phyloP scores from a whole-genome alignment of 1,140 invertebrate species.

The Wasmannia auropunctata region DNA sequence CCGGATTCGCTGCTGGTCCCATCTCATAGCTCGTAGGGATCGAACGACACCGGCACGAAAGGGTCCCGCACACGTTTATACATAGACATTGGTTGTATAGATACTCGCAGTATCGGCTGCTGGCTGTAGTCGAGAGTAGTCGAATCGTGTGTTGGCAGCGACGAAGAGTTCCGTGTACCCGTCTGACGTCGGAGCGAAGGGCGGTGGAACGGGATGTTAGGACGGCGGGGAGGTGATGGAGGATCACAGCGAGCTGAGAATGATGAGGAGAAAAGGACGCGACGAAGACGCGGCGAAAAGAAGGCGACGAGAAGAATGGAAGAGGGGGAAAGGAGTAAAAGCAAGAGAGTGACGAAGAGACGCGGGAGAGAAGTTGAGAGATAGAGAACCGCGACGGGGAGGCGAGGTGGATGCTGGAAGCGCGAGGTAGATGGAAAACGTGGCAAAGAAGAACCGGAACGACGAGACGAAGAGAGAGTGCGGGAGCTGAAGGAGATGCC shows the following conservation, averaged over 20 bases:
- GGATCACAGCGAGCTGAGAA: constrained; percentile 55
- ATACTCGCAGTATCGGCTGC: constrained; percentile 4
- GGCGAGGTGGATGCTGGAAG: background rate
- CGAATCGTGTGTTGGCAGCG: constrained; percentile 62
- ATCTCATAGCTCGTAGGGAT: constrained; percentile 9
- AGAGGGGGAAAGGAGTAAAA: background rate
- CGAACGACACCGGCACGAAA: constrained; percentile 35
- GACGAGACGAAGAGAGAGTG: constrained; percentile 29
- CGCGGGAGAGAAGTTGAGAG: background rate
- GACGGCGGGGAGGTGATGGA: constrained; percentile 23
- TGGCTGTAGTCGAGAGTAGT: constrained; percentile 57
- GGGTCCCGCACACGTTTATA: background rate
- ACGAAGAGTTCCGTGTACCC: constrained; percentile 71
- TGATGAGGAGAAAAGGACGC: constrained; percentile 36
- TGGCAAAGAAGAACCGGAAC: constrained; percentile 14
- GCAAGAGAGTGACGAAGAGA: background rate
- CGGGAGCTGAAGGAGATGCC: constrained; percentile 53
- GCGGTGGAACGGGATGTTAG: constrained; percentile 30
- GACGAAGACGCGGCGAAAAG: constrained; percentile 62
- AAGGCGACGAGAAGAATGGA: constrained; percentile 39
- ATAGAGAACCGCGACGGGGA: background rate
- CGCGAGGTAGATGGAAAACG: background rate
- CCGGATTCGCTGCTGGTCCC: constrained; percentile 24
- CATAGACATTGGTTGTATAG: background rate
- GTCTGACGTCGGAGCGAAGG: constrained; percentile 14